These are phyloP conservation scores for Colletes latitarsis DNA, from an alignment of 1,140 invertebrate genomes.

Conservation along the genomic window DNA sequence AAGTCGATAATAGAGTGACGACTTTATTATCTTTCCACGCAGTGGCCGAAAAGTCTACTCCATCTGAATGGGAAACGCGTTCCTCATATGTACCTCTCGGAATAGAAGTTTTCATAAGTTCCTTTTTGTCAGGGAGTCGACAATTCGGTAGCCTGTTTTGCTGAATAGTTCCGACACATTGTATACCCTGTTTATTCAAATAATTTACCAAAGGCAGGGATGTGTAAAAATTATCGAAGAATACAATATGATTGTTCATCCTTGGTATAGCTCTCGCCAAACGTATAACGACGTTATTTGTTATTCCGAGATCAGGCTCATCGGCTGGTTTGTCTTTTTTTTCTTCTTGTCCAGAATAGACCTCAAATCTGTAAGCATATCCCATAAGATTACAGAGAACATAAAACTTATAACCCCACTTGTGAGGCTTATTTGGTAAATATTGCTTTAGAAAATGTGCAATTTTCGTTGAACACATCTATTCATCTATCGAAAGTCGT, in stretches of 20 bases:
- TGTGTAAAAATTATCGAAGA: slow-evolving; percentile 61
- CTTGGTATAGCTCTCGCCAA: background rate
- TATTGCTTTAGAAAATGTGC: slow-evolving; percentile 6
- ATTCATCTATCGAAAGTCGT: background rate
- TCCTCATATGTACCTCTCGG: too few relatives aligned
- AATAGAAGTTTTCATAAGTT: too few relatives aligned
- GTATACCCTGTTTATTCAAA: too few relatives aligned
- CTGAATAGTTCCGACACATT: too few relatives aligned
- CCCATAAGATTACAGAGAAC: slow-evolving; percentile 66
- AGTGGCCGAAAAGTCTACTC: too few relatives aligned
- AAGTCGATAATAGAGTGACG: too few relatives aligned
- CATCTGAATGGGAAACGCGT: too few relatives aligned
- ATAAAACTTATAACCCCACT: slow-evolving; percentile 71
- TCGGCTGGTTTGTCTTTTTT: slow-evolving; percentile 33
- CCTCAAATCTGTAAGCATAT: slow-evolving; percentile 58
- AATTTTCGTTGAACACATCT: background rate
- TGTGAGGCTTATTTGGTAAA: slow-evolving; percentile 57
- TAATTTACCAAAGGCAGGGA: slow-evolving; percentile 6
- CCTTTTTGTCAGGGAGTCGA: too few relatives aligned
- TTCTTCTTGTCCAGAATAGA: slow-evolving; percentile 59
- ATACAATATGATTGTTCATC: slow-evolving; percentile 49
- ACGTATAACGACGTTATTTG: background rate
- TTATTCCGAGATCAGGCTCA: slow-evolving; percentile 6
- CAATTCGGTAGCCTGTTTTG: too few relatives aligned
- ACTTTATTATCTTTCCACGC: too few relatives aligned